phyloP scores from a whole-genome alignment of 2,113 vertebrate genomes.

The Oreochromis tanganicae region DNA sequence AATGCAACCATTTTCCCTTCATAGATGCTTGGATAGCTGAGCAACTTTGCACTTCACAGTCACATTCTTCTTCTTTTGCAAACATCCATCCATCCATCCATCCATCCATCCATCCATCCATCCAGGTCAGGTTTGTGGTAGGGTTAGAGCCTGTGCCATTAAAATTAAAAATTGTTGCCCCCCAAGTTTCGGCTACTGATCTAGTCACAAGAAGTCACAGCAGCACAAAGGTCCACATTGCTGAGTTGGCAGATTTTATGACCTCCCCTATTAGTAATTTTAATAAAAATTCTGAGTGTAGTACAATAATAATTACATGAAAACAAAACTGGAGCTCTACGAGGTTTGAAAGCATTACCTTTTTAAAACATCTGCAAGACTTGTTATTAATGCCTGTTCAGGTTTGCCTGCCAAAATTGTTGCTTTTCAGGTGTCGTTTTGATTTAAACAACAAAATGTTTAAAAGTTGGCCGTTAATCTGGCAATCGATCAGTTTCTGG shows the following conservation, averaged over 20 bases:
- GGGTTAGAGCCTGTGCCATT: background rate
- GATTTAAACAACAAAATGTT: background rate
- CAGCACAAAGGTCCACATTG: background rate
- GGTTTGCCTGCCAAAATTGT: background rate
- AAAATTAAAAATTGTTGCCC: background rate
- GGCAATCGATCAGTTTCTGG: background rate
- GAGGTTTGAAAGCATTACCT: background rate
- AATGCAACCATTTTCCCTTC: background rate
- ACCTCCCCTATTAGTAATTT: background rate
- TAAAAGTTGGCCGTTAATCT: background rate
- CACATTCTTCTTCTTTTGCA: background rate
- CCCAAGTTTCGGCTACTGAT: accelerated
- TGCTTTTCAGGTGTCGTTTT: background rate
- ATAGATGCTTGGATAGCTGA: background rate
- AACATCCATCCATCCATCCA: background rate
- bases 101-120: background rate
- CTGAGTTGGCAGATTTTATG: background rate
- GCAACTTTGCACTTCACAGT: background rate
- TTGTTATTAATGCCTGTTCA: background rate
- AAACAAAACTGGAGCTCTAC: background rate
- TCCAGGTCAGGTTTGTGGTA: background rate
- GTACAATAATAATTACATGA: background rate
- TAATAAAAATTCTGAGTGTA: background rate
- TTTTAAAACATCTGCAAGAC: background rate
- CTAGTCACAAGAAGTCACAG: background rate